phyloP scores from a whole-genome alignment of 1,140 invertebrate species.

The Battus philenor region DNA sequence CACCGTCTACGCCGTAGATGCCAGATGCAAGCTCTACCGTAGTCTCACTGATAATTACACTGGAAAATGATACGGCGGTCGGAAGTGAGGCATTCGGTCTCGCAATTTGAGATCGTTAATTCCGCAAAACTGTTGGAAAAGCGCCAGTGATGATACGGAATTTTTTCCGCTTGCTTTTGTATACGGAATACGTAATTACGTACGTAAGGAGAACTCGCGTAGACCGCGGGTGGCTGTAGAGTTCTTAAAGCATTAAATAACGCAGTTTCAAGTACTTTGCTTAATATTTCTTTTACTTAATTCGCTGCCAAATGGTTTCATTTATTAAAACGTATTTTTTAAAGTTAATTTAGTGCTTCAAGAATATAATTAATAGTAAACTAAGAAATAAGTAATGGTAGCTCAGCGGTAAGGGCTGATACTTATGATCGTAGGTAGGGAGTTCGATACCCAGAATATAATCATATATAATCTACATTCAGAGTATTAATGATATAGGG shows the following conservation, averaged over 20 bases:
- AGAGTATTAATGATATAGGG: no score
- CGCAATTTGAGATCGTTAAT: constrained; percentile 11
- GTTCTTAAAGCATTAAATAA: constrained; percentile 12
- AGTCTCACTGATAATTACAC: constrained; percentile 50
- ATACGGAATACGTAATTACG: constrained; percentile 12
- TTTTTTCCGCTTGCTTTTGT: constrained; percentile 10
- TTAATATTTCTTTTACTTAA: neutral
- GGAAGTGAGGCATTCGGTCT: constrained; percentile 6
- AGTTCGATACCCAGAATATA: no score
- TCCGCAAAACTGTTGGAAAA: constrained; percentile 9
- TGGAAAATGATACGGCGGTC: constrained; percentile 23
- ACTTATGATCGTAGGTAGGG: no score
- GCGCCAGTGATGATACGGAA: constrained; percentile 14
- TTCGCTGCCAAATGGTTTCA: no score
- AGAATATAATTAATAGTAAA: no score
- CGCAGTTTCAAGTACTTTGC: constrained; percentile 9
- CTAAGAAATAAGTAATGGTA: no score
- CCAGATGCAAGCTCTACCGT: constrained; percentile 30
- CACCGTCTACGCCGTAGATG: constrained; percentile 49
- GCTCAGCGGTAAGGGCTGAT: no score
- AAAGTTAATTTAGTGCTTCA: no score
- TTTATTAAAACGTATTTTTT: no score
- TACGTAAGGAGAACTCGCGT: neutral
- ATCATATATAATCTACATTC: no score
- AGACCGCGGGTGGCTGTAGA: constrained; percentile 1